Evolutionary conservation across 2,888 invertebrate genomes (phyloP).

Genomic region (Sylvicola cinctus): DNA sequence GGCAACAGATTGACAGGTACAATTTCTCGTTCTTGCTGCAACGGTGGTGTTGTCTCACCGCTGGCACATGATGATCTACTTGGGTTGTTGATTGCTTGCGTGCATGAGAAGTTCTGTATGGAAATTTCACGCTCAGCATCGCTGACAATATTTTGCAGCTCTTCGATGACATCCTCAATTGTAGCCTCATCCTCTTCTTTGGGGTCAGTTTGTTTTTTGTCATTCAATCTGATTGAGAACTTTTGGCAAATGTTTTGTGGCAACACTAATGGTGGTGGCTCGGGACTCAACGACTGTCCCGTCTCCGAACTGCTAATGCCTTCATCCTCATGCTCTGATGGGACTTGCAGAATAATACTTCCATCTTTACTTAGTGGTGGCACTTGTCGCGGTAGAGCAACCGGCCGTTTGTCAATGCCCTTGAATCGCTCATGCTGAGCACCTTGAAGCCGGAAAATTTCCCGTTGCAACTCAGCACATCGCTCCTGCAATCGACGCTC

Average conservation of each 20-base stretch:
- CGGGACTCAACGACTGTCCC: constrained; percentile 48
- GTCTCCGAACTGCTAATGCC: constrained; percentile 71
- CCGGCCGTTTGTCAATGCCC: constrained; percentile 19
- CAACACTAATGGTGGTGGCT: constrained; percentile 27
- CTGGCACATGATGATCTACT: too few relatives aligned
- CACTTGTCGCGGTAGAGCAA: constrained; percentile 21
- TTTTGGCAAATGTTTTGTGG: constrained; percentile 32
- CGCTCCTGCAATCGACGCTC: constrained; percentile 55
- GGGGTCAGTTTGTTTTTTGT: constrained; percentile 15
- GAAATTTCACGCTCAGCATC: constrained; percentile 51
- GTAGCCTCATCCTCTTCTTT: constrained; percentile 63
- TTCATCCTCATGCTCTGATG: constrained; percentile 71
- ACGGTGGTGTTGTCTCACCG: constrained; percentile 11
- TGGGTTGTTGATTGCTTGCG: too few relatives aligned
- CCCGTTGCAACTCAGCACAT: constrained; percentile 52
- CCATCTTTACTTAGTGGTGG: constrained; percentile 23
- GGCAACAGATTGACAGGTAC: constrained; percentile 59
- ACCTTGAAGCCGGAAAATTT: constrained; percentile 33
- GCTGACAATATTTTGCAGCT: constrained; percentile 63
- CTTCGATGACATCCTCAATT: constrained; percentile 73
- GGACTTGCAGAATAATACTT: too few relatives aligned
- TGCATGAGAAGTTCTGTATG: not conserved
- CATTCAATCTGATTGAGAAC: constrained; percentile 15
- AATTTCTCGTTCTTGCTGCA: constrained; percentile 37
- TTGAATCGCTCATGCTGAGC: constrained; percentile 16